These are phyloP conservation scores for Microtus richardsoni DNA, from an alignment of 2,113 vertebrate species.

Conservation along the genomic window DNA sequence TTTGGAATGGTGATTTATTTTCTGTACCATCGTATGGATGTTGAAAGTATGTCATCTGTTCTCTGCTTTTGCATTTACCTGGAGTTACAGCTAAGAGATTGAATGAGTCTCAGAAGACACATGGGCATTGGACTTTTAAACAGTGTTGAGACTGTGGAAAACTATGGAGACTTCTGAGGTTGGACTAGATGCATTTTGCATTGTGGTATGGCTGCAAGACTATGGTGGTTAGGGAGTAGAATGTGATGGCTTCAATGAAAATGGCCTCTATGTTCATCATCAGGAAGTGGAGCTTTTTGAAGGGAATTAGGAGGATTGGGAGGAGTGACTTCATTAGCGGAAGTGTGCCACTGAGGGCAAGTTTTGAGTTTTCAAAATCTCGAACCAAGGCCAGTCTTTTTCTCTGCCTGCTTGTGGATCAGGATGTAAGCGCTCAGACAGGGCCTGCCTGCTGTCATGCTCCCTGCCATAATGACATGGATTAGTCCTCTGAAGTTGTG, in stretches of 20 bases:
- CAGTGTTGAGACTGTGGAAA: neutral
- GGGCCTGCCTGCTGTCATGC: neutral
- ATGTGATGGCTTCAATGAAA: neutral
- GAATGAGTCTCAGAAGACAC: neutral
- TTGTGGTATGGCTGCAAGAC: neutral
- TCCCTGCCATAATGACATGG: neutral
- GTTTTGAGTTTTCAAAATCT: neutral
- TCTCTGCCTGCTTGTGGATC: neutral
- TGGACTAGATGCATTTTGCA: neutral
- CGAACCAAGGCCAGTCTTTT: neutral
- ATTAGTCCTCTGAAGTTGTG: neutral
- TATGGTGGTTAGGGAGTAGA: neutral
- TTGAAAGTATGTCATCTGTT: neutral
- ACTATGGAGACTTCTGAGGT: neutral
- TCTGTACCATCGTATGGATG: neutral
- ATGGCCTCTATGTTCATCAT: neutral
- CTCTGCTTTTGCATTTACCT: neutral
- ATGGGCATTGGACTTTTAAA: neutral
- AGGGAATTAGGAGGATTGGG: neutral
- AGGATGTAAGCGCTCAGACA: neutral
- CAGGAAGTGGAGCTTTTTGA: neutral
- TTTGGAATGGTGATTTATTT: neutral
- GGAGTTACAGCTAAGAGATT: neutral
- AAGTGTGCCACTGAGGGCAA: neutral
- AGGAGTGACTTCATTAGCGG: neutral